Conservation (phyloP, 1,140 invertebrate species). For the Amyelois transitella region DNA sequence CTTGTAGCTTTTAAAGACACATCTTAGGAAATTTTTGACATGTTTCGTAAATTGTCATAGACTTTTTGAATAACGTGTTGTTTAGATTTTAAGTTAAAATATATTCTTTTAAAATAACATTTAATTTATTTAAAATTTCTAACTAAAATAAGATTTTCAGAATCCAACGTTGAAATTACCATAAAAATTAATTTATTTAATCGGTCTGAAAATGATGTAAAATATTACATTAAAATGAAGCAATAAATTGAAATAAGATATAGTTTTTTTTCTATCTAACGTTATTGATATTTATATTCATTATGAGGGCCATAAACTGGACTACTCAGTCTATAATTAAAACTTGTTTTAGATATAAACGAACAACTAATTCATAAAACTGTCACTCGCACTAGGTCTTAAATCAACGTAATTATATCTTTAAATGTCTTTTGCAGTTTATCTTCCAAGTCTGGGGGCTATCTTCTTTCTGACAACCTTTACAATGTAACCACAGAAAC, state of each 20-base stretch:
- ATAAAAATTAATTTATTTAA: too few species aligned
- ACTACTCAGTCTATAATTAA: conserved; percentile 1
- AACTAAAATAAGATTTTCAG: too few species aligned
- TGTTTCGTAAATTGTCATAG: too few species aligned
- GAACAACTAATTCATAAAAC: conserved; percentile 35
- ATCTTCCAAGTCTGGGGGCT: conserved; percentile 40
- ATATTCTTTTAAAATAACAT: too few species aligned
- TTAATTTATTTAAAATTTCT: too few species aligned
- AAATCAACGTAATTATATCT: conserved; percentile 55
- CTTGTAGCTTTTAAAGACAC: not conserved
- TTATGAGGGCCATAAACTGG: not conserved
- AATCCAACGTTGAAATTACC: too few species aligned
- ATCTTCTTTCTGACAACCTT: conserved; percentile 45
- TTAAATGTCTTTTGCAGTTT: conserved; percentile 46
- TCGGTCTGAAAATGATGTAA: too few species aligned
- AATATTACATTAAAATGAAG: not conserved
- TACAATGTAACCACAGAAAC: conserved; percentile 56
- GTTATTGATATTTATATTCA: not conserved
- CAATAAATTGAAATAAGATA: not conserved
- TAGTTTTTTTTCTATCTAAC: not conserved
- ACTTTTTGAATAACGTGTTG: too few species aligned
- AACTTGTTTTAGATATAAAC: conserved; percentile 10
- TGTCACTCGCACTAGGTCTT: conserved; percentile 31
- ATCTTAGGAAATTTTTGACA: not conserved
- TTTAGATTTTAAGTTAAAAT: too few species aligned